Percentiles rank a stretch among this genome's conserved stretches.
These are phyloP conservation scores for Mamestra configurata DNA, from an alignment of 1,140 invertebrate genomes.

Conservation along the genomic window DNA sequence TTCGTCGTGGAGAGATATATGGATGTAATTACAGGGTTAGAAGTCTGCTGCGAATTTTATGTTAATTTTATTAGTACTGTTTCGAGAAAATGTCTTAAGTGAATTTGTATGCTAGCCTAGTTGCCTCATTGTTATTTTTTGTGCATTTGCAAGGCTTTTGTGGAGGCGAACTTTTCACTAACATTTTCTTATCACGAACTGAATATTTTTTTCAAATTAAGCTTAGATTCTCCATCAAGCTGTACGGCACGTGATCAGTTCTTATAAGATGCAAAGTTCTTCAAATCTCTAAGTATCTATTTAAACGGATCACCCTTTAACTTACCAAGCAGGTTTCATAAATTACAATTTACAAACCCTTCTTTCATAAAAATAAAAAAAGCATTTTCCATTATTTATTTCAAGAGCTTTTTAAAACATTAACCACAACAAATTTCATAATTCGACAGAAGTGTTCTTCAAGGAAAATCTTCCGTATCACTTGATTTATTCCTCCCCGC, in stretches of 20 bases:
- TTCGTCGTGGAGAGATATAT: constrained; percentile 73
- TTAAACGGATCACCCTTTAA: not conserved
- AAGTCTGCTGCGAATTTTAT: constrained; percentile 61
- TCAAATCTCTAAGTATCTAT: not conserved
- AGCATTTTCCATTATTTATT: constrained; percentile 1
- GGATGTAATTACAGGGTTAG: constrained; percentile 70
- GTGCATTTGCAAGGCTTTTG: constrained; percentile 14
- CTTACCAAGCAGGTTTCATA: not conserved
- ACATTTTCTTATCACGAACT: constrained; percentile 18
- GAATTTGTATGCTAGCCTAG: constrained; percentile 43
- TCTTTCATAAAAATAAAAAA: not conserved
- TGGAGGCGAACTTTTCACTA: constrained; percentile 9
- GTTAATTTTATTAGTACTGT: constrained; percentile 66
- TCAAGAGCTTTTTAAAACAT: constrained; percentile 37
- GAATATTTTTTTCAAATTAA: not conserved
- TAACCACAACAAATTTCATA: constrained; percentile 49
- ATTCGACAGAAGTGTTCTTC: constrained; percentile 55
- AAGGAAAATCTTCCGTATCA: constrained; percentile 65
- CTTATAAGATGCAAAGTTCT: not conserved
- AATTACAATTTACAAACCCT: not conserved
- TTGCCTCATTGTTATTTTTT: constrained; percentile 33
- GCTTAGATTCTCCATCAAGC: not conserved
- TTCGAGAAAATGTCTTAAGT: constrained; percentile 48
- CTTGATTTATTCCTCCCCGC: constrained; percentile 79
- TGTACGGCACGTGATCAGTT: not conserved